Conservation (phyloP, 1,140 invertebrate genomes). For the Drosophila sucinea region DNA sequence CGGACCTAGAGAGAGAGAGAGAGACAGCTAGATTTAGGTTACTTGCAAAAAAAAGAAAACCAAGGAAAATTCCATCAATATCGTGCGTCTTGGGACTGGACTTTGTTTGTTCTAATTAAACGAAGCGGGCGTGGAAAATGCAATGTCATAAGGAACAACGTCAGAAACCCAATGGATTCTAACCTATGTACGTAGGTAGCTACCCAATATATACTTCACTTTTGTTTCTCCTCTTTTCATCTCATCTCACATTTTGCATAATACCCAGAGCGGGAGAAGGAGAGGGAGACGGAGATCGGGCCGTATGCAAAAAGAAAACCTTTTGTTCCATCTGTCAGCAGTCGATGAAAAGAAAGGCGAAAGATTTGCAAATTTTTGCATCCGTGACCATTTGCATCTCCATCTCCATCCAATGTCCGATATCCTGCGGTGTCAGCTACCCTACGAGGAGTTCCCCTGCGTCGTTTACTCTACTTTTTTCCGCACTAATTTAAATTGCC, state of each 20-base stretch:
- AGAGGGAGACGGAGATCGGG: not conserved
- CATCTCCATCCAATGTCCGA: not conserved
- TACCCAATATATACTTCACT: not conserved
- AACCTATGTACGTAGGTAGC: not conserved
- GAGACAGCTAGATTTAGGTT: constrained; percentile 25
- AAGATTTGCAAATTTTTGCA: constrained; percentile 11
- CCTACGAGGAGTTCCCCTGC: not conserved
- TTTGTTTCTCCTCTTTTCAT: constrained; percentile 41
- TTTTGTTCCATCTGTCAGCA: constrained; percentile 4
- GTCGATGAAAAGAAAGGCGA: not conserved
- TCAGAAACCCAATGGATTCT: constrained; percentile 23
- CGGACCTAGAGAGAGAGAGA: not conserved
- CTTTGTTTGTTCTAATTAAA: constrained; percentile 67
- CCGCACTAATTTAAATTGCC: constrained; percentile 50
- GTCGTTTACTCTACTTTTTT: constrained; percentile 17
- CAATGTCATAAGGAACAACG: constrained; percentile 46
- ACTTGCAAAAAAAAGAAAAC: constrained; percentile 53
- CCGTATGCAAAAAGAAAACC: constrained; percentile 1
- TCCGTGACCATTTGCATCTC: not conserved
- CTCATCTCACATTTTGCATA: constrained; percentile 33
- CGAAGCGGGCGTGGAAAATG: constrained; percentile 56
- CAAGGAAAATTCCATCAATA: constrained; percentile 11
- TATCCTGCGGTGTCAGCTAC: constrained; percentile 45
- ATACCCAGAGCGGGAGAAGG: not conserved
- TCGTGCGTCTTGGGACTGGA: constrained; percentile 31